Conservation (phyloP, 2,797 vertebrate species). For the Tragelaphus oryx region DNA sequence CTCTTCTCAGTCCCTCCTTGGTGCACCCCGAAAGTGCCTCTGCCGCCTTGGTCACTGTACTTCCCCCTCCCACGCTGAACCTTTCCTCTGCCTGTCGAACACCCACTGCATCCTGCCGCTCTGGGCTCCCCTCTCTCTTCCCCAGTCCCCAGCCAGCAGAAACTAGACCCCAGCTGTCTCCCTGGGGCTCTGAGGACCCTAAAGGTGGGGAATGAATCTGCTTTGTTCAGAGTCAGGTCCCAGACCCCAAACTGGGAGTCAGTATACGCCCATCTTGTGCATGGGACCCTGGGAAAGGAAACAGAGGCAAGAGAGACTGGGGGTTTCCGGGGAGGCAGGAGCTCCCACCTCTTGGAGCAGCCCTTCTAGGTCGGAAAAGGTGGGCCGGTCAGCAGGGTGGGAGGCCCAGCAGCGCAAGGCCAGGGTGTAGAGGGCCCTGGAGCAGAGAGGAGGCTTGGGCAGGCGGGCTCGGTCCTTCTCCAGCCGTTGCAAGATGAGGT, state of each 20-base stretch:
- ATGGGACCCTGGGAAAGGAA: neutral
- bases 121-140: neutral
- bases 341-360: constrained; percentile 85
- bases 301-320: neutral
- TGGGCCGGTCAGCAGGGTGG: constrained; percentile 84
- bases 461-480: constrained; percentile 88
- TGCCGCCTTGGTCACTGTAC: neutral
- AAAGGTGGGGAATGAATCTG: neutral
- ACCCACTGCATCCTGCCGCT: neutral
- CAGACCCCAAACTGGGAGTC: neutral
- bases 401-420: constrained; percentile 90
- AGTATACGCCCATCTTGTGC: neutral
- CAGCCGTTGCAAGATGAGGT: constrained; percentile 86
- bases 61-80: neutral
- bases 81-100: neutral
- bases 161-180: neutral
- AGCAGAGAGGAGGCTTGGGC: constrained; percentile 86
- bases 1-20: neutral
- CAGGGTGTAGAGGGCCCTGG: constrained; percentile 84
- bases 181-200: neutral
- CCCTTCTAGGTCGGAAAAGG: constrained; percentile 80
- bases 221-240: neutral
- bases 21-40: neutral
- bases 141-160: neutral
- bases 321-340: neutral